Conservation (phyloP, 2,797 vertebrate species). For the Cuniculus paca region DNA sequence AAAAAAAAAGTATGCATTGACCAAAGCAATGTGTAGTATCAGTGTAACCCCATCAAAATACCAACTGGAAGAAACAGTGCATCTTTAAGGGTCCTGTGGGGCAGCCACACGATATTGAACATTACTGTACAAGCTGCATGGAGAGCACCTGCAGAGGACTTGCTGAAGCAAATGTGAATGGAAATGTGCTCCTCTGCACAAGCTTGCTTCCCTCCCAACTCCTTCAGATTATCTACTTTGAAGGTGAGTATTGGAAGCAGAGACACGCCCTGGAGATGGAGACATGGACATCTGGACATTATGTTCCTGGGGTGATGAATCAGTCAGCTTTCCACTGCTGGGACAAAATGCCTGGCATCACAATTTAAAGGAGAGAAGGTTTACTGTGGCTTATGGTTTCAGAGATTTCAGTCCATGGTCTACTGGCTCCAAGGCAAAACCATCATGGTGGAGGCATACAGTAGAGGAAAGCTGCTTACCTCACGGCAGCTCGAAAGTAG, state of each 20-base stretch:
- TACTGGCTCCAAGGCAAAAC: neutral
- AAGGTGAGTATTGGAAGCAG: neutral
- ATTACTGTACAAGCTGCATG: accelerated
- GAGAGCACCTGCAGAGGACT: accelerated
- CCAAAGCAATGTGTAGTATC: neutral
- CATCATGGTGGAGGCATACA: neutral
- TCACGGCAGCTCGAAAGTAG: neutral
- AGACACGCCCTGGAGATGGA: accelerated
- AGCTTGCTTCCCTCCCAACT: no score
- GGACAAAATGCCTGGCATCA: neutral
- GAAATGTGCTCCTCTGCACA: no score
- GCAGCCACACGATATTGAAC: accelerated
- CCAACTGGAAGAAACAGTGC: neutral
- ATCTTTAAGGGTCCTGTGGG: accelerated
- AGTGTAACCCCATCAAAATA: neutral
- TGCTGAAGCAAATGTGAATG: neutral
- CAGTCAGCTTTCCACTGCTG: neutral
- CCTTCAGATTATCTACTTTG: accelerated
- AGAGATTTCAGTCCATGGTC: neutral
- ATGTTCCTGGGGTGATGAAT: neutral
- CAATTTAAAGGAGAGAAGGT: neutral
- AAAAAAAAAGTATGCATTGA: neutral
- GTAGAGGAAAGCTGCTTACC: neutral
- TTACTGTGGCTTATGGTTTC: neutral
- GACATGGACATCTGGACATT: accelerated